A percentile compares a stretch with the other conserved stretches of the same genome.
These are phyloP conservation scores for Ondatra zibethicus DNA, from an alignment of 2,113 vertebrate species.

Conservation along the genomic window DNA sequence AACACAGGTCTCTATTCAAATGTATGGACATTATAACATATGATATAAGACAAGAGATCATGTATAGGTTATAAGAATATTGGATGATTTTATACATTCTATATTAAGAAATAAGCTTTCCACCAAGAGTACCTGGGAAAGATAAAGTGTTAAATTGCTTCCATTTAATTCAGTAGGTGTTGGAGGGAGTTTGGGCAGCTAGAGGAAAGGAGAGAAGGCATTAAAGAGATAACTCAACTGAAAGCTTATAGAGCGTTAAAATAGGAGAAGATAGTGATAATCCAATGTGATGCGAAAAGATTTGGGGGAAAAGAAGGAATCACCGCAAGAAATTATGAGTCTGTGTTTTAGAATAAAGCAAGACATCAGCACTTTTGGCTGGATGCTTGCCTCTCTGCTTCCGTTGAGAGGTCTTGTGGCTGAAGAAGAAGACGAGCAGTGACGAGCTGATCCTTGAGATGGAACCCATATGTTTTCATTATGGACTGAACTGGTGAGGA, in stretches of 20 bases:
- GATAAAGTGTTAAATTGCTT: background rate
- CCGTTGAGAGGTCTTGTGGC: background rate
- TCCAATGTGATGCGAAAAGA: background rate
- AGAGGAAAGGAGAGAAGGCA: background rate
- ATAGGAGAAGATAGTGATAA: background rate
- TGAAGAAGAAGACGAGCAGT: background rate
- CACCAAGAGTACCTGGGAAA: background rate
- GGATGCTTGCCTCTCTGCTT: background rate
- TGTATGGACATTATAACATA: background rate
- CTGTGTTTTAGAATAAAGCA: background rate
- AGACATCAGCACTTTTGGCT: background rate
- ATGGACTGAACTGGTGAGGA: background rate
- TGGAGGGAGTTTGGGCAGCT: background rate
- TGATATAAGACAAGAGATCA: background rate
- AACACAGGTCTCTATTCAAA: conserved; percentile 12
- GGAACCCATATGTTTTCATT: conserved; percentile 21
- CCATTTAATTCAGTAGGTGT: background rate
- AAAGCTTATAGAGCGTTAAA: background rate
- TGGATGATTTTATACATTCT: background rate
- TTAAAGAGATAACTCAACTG: background rate
- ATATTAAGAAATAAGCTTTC: background rate
- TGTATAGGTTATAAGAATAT: background rate
- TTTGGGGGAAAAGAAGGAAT: background rate
- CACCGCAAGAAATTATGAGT: background rate
- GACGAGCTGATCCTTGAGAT: background rate